These are phyloP conservation scores for Chrysolina americana DNA, from an alignment of 2,888 invertebrate species.

Conservation along the genomic window DNA sequence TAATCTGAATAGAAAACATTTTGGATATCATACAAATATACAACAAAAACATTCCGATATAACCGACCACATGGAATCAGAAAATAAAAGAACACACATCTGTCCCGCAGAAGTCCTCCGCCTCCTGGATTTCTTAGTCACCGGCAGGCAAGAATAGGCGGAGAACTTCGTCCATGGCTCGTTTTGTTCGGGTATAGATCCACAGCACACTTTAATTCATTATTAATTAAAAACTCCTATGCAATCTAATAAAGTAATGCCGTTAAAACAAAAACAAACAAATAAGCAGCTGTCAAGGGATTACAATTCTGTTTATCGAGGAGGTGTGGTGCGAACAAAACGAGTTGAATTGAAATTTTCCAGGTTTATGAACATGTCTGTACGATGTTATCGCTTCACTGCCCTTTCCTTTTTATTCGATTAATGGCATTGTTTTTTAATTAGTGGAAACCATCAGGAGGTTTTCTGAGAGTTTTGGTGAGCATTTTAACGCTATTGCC, in stretches of 20 bases:
- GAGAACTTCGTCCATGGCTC: conserved; percentile 35
- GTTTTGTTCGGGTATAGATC: conserved; percentile 40
- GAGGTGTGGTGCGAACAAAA: conserved; percentile 52
- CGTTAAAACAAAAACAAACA: conserved; percentile 50
- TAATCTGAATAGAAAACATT: background rate
- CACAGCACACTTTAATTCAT: conserved; percentile 34
- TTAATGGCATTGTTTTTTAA: conserved; percentile 43
- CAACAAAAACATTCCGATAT: conserved; percentile 4
- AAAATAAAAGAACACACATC: conserved; percentile 41
- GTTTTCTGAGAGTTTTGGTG: conserved; percentile 52
- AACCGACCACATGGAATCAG: conserved; percentile 1
- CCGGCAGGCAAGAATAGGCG: conserved; percentile 38
- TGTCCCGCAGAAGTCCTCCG: conserved; percentile 45
- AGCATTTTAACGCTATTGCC: conserved; percentile 49
- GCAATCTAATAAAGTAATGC: conserved; percentile 45
- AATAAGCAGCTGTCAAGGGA: conserved; percentile 54
- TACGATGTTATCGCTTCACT: conserved; percentile 58
- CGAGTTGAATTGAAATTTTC: conserved; percentile 57
- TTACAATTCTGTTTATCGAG: conserved; percentile 53
- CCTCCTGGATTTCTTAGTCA: conserved; percentile 38
- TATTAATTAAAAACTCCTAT: conserved; percentile 47
- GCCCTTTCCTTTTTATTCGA: conserved; percentile 42
- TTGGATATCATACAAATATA: background rate
- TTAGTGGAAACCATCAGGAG: conserved; percentile 45
- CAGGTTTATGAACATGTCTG: conserved; percentile 61